Percentiles rank a stretch among this genome's conserved stretches.
Conservation (phyloP, 2,113 vertebrate species). For the Ranitomeya variabilis region DNA sequence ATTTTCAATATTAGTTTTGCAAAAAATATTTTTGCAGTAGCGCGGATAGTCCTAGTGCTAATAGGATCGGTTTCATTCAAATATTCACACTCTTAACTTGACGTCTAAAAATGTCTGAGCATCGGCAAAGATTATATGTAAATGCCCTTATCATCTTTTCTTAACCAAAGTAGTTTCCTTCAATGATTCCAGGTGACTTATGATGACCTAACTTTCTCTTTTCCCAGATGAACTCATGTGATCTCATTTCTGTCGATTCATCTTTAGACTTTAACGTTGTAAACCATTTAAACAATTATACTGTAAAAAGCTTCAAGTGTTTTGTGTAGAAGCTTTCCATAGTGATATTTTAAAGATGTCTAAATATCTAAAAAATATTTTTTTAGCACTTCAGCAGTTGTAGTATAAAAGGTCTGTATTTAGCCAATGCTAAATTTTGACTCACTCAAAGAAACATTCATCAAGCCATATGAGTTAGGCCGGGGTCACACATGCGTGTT, state of each 20-base stretch:
- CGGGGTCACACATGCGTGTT: no score
- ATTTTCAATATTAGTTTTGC: background rate
- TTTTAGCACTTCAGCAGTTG: no score
- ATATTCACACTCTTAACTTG: slow-evolving; percentile 57
- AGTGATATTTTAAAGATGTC: background rate
- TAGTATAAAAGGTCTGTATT: no score
- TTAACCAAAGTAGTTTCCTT: slow-evolving; percentile 65
- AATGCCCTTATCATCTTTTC: slow-evolving; percentile 63
- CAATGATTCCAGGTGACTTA: slow-evolving; percentile 69
- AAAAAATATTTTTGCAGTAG: background rate
- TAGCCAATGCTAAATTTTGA: no score
- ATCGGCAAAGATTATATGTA: slow-evolving; percentile 66
- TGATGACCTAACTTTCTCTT: slow-evolving; percentile 73
- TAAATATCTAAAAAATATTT: no score
- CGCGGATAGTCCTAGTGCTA: no score
- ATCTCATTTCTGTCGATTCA: slow-evolving; percentile 66
- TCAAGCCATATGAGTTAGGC: no score
- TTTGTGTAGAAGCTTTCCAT: background rate
- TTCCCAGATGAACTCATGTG: slow-evolving; percentile 66
- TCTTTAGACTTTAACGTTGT: slow-evolving; percentile 73
- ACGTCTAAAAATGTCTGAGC: slow-evolving; percentile 63
- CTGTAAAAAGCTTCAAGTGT: background rate
- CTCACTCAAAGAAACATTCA: no score
- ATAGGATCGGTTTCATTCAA: background rate
- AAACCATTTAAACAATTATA: background rate